phyloP scores from a whole-genome alignment of 2,888 invertebrate species.

The Apeira syringaria region DNA sequence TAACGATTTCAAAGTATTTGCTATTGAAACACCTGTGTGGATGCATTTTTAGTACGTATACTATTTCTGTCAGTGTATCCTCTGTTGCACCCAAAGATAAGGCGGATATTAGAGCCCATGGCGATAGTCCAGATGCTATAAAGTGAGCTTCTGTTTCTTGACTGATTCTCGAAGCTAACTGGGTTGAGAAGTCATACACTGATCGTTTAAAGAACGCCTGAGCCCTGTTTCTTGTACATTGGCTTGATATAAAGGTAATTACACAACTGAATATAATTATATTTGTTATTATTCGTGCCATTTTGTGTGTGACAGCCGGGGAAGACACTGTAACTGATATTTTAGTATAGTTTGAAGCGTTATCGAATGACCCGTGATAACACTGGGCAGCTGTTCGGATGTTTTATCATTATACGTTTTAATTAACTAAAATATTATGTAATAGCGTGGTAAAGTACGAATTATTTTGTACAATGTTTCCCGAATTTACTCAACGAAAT shows the following conservation, averaged over 20 bases:
- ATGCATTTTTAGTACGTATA: constrained; percentile 48
- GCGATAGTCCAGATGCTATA: constrained; percentile 57
- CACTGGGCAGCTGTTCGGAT: constrained; percentile 11
- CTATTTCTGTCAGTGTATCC: constrained; percentile 51
- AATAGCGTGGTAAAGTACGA: too few species aligned
- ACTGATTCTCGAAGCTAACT: constrained; percentile 45
- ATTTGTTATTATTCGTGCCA: constrained; percentile 35
- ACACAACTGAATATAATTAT: constrained; percentile 35
- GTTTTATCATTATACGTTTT: constrained; percentile 5
- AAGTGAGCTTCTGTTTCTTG: constrained; percentile 66
- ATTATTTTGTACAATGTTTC: too few species aligned
- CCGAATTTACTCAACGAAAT: too few species aligned
- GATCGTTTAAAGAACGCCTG: constrained; percentile 41
- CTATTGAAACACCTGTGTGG: constrained; percentile 59
- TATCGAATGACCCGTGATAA: constrained; percentile 42
- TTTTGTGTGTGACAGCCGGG: constrained; percentile 37
- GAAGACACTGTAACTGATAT: constrained; percentile 32
- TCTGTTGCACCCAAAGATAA: constrained; percentile 58
- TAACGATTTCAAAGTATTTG: constrained; percentile 52
- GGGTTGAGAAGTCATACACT: constrained; percentile 51
- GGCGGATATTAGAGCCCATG: constrained; percentile 60
- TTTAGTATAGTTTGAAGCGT: constrained; percentile 37
- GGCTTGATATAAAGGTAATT: constrained; percentile 36
- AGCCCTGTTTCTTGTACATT: constrained; percentile 44
- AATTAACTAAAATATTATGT: too few species aligned